Percentiles rank a stretch among this genome's conserved stretches.
These are phyloP conservation scores for Trachelipus rathkii DNA, from an alignment of 1,140 invertebrate species.

Conservation along the genomic window DNA sequence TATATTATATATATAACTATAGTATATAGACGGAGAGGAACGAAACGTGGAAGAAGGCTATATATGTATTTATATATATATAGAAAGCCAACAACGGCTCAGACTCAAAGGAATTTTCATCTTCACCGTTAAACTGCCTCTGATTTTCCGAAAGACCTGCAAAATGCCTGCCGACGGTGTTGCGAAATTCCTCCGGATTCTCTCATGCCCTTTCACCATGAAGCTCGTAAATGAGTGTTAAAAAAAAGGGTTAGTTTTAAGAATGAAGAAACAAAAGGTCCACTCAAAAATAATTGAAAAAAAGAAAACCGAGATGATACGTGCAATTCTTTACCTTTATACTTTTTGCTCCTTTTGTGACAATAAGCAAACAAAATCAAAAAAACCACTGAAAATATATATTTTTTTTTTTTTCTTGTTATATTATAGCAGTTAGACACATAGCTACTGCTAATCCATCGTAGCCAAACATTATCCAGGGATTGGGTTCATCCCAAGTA, in stretches of 20 bases:
- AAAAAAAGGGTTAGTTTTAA: not conserved
- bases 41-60: no score
- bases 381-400: constrained; percentile 41
- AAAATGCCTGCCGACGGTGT: constrained; percentile 36
- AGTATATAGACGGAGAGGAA: no score
- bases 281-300: not conserved
- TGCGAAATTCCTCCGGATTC: constrained; percentile 40
- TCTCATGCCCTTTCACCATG: constrained; percentile 43
- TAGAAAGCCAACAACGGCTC: constrained; percentile 26
- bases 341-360: constrained; percentile 44
- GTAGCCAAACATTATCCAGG: constrained; percentile 45
- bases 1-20: no score
- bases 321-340: constrained; percentile 33
- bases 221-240: constrained; percentile 23
- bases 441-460: constrained; percentile 44
- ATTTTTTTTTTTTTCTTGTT: no score
- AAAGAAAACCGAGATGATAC: not conserved
- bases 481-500: constrained; percentile 40
- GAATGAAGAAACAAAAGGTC: not conserved
- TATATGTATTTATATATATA: no score
- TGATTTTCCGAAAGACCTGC: constrained; percentile 36
- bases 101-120: constrained; percentile 44
- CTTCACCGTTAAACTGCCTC: constrained; percentile 42
- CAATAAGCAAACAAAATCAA: constrained; percentile 44
- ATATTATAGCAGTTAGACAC: constrained; percentile 43